Evolutionary conservation across 2,797 vertebrate genomes (phyloP), one percentile per base, ranked within the genome.

Genomic region (Tinamus major): DNA sequence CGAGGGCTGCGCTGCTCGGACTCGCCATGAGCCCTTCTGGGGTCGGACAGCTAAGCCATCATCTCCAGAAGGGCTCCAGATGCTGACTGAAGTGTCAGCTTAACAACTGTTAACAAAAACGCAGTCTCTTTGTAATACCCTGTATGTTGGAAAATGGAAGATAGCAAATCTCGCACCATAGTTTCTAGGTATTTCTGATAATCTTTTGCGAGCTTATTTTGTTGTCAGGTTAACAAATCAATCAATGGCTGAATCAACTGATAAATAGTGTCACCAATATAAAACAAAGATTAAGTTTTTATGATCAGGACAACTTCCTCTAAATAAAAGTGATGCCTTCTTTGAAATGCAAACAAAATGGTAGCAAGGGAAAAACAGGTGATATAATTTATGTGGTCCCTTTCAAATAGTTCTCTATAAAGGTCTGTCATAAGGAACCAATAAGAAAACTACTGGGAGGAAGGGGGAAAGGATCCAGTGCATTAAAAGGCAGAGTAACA

Each of bases 11-110:
- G 12, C 8, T 91, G 46, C 79, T 87, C 61, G 87, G 81, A 72
- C 39, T 90, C 39, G 37, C 62, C 93, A 7, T 37, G 58, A 29
- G 59, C 70, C 37, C 55, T 81, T 39, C 39, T 2, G 1, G 26
- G n/a, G 14, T 65, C 71, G 93, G 31, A 55, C 3, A 91, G 74
- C 67, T 85, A 69, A 27, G 69, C 69, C 70, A 76, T 48, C 23
- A n/a, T 74, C 79, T 87, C 87, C 44, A 89, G 61, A 92, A 63
- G n/a, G 27, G 51, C 42, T 90, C 61, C 79, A 91, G 85, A 67
- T 90, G 67, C 83, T 67, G 6, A 76, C 78, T 56, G 19, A 58
- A 29, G 23, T 18, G n/a, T 81, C 42, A 69, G 35, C 35, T 35
- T 35, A 35, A 35, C 15, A 83, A 72, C 37, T 69, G 26, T 41